A percentile compares a stretch with the other conserved stretches of the same genome.
Evolutionary conservation across 2,797 vertebrate species (phyloP).

Genomic region (Triplophysa yarkandensis): DNA sequence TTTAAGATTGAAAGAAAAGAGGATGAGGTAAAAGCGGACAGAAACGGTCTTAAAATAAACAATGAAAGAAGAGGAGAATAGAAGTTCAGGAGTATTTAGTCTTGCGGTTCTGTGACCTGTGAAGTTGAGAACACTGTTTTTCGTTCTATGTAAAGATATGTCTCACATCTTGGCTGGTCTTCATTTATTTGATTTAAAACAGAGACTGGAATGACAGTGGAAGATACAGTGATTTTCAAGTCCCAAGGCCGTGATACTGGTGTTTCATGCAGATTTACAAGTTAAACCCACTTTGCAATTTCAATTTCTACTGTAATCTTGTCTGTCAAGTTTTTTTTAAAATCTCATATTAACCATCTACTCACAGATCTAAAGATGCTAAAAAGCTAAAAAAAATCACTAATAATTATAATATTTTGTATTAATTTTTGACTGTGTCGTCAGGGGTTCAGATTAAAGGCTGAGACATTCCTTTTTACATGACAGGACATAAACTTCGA

Average conservation of each 20-base stretch:
- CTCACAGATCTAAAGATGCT: no score
- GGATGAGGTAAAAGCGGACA: slow-evolving; percentile 20
- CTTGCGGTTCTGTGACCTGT: background rate
- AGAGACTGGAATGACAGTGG: slow-evolving; percentile 12
- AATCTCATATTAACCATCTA: background rate
- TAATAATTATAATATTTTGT: background rate
- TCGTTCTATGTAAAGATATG: background rate
- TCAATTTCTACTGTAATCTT: background rate
- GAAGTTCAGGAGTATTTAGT: background rate
- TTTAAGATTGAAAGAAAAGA: slow-evolving; percentile 18
- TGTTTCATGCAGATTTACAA: background rate
- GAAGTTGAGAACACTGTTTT: background rate
- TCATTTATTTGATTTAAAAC: background rate
- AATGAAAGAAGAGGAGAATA: slow-evolving; percentile 2
- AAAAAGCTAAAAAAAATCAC: background rate
- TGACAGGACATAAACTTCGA: slow-evolving; percentile 29
- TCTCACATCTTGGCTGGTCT: slow-evolving; percentile 15
- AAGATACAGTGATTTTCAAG: background rate
- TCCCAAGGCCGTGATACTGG: background rate
- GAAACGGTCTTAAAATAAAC: slow-evolving; percentile 36
- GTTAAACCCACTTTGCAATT: no score
- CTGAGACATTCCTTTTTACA: slow-evolving; percentile 3
- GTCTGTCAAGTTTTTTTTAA: background rate
- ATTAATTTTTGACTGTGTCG: background rate
- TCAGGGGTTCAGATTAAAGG: background rate